Conservation (phyloP, 2,888 invertebrate species). For the Nasonovia ribisnigri region DNA sequence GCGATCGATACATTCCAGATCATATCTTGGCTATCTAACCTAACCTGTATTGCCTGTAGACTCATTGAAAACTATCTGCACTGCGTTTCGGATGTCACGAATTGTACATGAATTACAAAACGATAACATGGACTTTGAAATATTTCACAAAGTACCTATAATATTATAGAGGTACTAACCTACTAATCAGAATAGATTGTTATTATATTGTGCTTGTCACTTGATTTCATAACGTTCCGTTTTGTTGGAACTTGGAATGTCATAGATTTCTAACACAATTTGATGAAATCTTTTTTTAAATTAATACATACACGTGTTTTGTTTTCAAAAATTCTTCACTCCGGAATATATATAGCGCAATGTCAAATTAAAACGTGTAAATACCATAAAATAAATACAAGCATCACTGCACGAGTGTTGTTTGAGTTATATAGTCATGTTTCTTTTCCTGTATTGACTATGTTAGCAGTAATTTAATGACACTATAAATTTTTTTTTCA, state of each 20-base stretch:
- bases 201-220: neutral
- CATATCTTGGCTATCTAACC: neutral
- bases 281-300: conserved; percentile 1
- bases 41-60: neutral
- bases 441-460: conserved; percentile 1
- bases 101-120: neutral
- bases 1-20: neutral
- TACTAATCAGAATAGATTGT: neutral
- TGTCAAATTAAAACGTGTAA: conserved; percentile 9
- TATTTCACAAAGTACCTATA: neutral
- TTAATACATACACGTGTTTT: neutral
- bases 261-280: neutral
- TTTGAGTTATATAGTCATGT: neutral
- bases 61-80: neutral
- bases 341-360: neutral
- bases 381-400: conserved; percentile 6
- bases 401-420: neutral
- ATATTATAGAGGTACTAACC: neutral
- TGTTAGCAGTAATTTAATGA: conserved; percentile 40
- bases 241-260: neutral
- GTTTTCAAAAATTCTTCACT: neutral
- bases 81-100: neutral
- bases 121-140: neutral
- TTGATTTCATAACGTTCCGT: neutral
- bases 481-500: conserved; percentile 44